phyloP scores from a whole-genome alignment of 2,888 invertebrate species.

The Eupithecia centaureata region DNA sequence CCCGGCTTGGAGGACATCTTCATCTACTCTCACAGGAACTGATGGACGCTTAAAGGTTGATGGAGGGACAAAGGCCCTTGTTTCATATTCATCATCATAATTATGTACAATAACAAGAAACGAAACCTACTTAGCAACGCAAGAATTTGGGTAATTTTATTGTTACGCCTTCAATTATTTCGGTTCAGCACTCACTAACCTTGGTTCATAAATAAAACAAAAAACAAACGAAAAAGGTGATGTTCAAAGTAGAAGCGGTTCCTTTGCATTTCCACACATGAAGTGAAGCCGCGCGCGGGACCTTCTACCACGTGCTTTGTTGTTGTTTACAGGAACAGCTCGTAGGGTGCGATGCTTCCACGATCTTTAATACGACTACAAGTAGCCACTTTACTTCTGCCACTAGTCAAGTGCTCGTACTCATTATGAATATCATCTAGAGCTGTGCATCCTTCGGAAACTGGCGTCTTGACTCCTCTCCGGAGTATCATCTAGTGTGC shows the following conservation, averaged over 20 bases:
- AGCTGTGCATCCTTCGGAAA: background rate
- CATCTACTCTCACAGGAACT: background rate
- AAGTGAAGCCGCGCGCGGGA: background rate
- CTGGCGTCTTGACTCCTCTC: background rate
- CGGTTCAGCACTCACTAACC: slow-evolving; percentile 14
- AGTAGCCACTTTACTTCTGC: background rate
- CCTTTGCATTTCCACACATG: slow-evolving; percentile 3
- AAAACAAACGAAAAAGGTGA: slow-evolving; percentile 1
- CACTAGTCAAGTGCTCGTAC: background rate
- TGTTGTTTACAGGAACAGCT: background rate
- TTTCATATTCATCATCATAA: background rate
- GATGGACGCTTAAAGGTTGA: background rate
- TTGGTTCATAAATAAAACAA: slow-evolving; percentile 5
- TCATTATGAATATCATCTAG: background rate
- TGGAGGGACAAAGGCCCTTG: background rate
- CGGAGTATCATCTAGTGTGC: background rate
- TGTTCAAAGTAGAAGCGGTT: slow-evolving; percentile 15
- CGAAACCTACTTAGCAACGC: background rate
- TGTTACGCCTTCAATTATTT: slow-evolving; percentile 7
- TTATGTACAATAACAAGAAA: background rate
- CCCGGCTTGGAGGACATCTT: background rate
- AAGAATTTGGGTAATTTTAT: background rate
- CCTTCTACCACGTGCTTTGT: background rate
- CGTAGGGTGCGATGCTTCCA: background rate
- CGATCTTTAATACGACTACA: background rate